These are phyloP conservation scores for Sebastes melanostomus DNA, from an alignment of 2,797 vertebrate species.

Conservation along the genomic window DNA sequence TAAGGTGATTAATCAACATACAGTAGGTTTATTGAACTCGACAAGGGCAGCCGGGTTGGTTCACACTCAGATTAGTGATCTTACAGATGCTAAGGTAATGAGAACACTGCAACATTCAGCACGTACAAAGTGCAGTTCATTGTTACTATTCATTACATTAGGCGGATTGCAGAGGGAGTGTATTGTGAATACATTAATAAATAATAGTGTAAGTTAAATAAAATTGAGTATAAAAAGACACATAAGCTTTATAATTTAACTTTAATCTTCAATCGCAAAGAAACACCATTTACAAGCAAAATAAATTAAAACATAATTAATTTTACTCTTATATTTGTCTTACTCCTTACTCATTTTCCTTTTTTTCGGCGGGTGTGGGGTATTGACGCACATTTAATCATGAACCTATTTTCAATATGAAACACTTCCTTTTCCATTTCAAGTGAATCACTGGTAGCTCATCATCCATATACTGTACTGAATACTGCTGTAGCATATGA, in stretches of 20 bases:
- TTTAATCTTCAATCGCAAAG: not conserved
- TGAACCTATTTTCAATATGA: no score
- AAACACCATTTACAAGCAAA: no score
- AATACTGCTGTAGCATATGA: not conserved
- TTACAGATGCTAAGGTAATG: conserved; percentile 25
- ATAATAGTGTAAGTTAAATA: not conserved
- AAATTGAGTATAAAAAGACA: not conserved
- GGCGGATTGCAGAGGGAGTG: not conserved
- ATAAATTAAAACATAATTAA: no score
- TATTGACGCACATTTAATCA: no score
- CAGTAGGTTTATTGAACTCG: conserved; percentile 37
- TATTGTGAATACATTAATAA: not conserved
- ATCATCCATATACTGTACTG: not conserved
- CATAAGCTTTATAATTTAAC: not conserved
- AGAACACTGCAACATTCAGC: not conserved
- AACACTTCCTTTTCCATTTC: no score
- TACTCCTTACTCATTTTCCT: not conserved
- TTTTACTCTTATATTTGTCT: no score
- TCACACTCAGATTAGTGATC: conserved; percentile 19
- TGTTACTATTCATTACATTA: not conserved
- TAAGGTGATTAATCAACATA: conserved; percentile 66
- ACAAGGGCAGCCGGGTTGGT: conserved; percentile 6
- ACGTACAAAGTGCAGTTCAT: not conserved
- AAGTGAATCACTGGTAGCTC: no score
- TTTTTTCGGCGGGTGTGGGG: not conserved